Evolutionary conservation across 2,113 vertebrate species (phyloP).

Genomic region (Rallus limicola): DNA sequence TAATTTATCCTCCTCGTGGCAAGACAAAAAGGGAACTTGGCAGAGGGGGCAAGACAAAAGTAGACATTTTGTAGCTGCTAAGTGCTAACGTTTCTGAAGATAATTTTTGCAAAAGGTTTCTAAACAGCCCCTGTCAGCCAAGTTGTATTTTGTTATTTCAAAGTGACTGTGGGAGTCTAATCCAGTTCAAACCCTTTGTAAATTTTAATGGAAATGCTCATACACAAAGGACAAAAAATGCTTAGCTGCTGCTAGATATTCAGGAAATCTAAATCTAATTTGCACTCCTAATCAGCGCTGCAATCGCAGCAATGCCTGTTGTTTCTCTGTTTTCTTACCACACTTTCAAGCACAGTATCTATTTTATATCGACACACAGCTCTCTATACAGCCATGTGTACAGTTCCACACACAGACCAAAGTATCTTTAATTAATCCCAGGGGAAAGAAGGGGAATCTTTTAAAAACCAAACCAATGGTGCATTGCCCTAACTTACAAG

Average conservation of each 20-base stretch:
- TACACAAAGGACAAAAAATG: slow-evolving; percentile 56
- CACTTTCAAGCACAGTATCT: not conserved
- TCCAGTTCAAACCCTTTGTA: slow-evolving; percentile 62
- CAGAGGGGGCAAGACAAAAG: slow-evolving; percentile 71
- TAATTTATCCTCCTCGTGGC: slow-evolving; percentile 73
- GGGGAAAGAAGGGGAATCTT: not conserved
- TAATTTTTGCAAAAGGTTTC: slow-evolving; percentile 65
- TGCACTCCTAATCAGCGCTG: slow-evolving; percentile 26
- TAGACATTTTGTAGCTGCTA: slow-evolving; percentile 69
- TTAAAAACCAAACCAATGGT: not conserved
- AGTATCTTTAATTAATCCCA: not conserved
- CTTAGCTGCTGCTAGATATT: slow-evolving; percentile 52
- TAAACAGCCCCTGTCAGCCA: slow-evolving; percentile 71
- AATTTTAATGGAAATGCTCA: slow-evolving; percentile 63
- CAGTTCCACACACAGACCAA: not conserved
- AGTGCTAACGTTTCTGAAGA: slow-evolving; percentile 66
- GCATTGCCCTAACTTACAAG: not conserved
- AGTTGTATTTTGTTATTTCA: slow-evolving; percentile 63
- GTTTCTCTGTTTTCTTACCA: slow-evolving; percentile 3
- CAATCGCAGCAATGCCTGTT: slow-evolving; percentile 11
- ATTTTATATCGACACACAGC: not conserved
- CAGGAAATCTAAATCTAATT: slow-evolving; percentile 66
- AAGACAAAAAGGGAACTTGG: slow-evolving; percentile 70
- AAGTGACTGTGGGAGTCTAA: slow-evolving; percentile 68
- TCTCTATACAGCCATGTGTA: not conserved